Conservation (phyloP, 2,888 invertebrate species). For the Hoplodrina ambigua region DNA sequence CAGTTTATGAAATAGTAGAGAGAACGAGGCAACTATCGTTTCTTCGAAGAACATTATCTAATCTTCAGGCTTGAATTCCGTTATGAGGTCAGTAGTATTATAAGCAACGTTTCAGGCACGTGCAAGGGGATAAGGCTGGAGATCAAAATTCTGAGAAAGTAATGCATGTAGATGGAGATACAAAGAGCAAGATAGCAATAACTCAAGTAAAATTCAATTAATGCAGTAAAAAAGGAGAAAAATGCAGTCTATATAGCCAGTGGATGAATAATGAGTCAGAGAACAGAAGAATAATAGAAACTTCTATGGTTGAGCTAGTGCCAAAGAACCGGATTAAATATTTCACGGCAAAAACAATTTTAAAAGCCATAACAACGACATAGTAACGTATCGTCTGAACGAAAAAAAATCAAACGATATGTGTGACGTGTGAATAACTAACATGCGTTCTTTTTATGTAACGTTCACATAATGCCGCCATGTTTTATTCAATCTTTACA, state of each 20-base stretch:
- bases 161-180: neutral
- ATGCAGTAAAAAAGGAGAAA: neutral
- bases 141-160: neutral
- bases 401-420: slow-evolving; percentile 43
- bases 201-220: too few relatives aligned
- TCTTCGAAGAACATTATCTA: slow-evolving; percentile 36
- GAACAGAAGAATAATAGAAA: neutral
- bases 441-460: slow-evolving; percentile 44
- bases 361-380: neutral
- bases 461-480: slow-evolving; percentile 28
- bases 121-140: slow-evolving; percentile 19
- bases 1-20: slow-evolving; percentile 1
- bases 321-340: neutral
- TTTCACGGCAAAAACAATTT: neutral
- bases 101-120: slow-evolving; percentile 19
- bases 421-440: slow-evolving; percentile 47
- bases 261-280: neutral
- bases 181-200: neutral
- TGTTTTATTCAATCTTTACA: slow-evolving; percentile 47
- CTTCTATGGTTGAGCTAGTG: neutral
- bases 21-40: slow-evolving; percentile 21
- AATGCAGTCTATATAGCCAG: neutral
- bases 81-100: slow-evolving; percentile 42
- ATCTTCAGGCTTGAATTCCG: slow-evolving; percentile 34
- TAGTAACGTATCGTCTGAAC: neutral